Evolutionary conservation across 2,888 invertebrate genomes (phyloP), one percentile per base, ranked within the genome.

Genomic region (Thyatira batis): DNA sequence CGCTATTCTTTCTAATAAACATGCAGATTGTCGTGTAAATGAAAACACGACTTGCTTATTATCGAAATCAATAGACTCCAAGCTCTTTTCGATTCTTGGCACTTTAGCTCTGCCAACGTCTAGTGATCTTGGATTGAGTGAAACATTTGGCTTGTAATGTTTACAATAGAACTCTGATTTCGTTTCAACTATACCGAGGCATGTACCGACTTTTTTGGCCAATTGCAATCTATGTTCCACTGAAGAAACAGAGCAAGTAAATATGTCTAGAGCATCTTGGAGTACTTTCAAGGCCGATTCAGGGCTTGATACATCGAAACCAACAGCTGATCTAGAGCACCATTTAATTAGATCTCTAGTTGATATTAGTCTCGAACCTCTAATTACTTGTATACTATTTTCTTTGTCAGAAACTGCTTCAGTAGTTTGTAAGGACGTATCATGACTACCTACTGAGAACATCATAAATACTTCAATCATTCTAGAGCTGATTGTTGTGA

Each of bases 301-400:
- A 25, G 93, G 93, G 57, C 95, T 96, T 0, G 95, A 93, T 0
- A 96, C 94, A 57, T 96, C 94, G 80, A 96, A 97, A 68, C 95
- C 94, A 11, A 94, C 87, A 10, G 95, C 93, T 4, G 97, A 94
- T 74, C 99, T 93, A 3, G 94, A 92, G 76, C 98, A 98, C 95
- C 98, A 97, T 82, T 98, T 98, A 65, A 98, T 94, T 49, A 99
- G 93, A 92, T 99, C 99, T 67, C 98, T 94, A 0, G 96, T 96
- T 0, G 97, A 96, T 20, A 95, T 96, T 45, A 95, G 84, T 65
- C 97, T 92, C 0, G 94, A 94, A 45, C 91, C 93, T 73, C 88
- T 91, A 48, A 89, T 76, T 1, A 89, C 67, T 11, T 67, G 69
- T 6, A 87, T 23, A 53, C 66, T 80, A 27, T 65, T 69, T 43